phyloP scores from a whole-genome alignment of 2,113 vertebrate genomes.

The Odocoileus hemionus region DNA sequence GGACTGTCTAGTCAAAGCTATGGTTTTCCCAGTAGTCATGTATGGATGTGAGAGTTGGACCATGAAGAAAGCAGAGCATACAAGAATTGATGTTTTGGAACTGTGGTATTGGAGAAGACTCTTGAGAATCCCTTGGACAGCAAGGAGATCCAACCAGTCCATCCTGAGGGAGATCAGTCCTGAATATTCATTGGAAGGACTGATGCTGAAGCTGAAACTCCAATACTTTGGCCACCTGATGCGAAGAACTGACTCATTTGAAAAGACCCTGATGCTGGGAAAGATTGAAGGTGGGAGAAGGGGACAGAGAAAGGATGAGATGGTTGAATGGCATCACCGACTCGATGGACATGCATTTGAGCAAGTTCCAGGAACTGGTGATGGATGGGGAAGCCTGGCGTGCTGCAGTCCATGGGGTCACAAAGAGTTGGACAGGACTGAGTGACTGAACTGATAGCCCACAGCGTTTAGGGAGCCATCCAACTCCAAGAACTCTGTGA shows the following conservation, averaged over 20 bases:
- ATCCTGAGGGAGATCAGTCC: background rate
- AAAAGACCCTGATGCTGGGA: background rate
- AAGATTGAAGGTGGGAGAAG: background rate
- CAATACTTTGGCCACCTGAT: background rate
- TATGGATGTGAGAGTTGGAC: background rate
- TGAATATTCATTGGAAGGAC: background rate
- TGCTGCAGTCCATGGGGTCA: background rate
- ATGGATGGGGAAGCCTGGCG: background rate
- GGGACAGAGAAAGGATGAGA: background rate
- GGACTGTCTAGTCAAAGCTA: background rate
- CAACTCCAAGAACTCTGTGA: background rate
- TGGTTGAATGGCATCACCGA: background rate
- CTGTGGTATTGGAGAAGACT: background rate
- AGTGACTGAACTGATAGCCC: background rate
- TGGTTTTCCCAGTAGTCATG: background rate
- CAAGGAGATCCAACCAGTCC: background rate
- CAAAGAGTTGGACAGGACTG: background rate
- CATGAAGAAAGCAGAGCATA: background rate
- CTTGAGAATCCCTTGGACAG: background rate
- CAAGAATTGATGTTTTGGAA: background rate
- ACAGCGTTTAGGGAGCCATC: fast-evolving
- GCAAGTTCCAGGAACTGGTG: fast-evolving
- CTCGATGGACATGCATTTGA: background rate
- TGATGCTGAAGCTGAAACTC: background rate
- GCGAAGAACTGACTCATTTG: background rate